Evolutionary conservation across 2,113 vertebrate species (phyloP).

Genomic region (Formicarius rufipectus): DNA sequence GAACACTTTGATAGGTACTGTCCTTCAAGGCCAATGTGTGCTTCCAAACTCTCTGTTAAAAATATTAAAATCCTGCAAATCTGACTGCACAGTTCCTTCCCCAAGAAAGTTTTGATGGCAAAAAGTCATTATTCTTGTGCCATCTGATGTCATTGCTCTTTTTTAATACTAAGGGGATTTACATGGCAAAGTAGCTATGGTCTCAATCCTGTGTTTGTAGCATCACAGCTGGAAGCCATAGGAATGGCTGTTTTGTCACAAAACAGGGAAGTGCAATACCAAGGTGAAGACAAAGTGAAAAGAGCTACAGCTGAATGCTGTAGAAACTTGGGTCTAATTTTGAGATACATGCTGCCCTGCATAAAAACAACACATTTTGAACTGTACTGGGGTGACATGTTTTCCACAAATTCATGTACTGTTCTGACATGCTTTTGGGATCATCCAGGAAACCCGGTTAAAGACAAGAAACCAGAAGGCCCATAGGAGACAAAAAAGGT

Average conservation of each 20-base stretch:
- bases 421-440: neutral
- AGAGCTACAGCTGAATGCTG: neutral
- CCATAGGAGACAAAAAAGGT: neutral
- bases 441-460: neutral
- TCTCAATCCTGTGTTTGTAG: neutral
- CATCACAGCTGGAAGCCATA: neutral
- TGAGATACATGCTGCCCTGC: neutral
- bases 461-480: neutral
- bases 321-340: neutral
- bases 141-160: neutral
- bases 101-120: neutral
- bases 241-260: neutral
- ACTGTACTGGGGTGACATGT: neutral
- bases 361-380: neutral
- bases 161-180: neutral
- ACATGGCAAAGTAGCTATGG: rapidly evolving
- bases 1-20: neutral
- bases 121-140: neutral
- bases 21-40: neutral
- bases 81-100: rapidly evolving
- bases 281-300: neutral
- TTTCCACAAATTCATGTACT: neutral
- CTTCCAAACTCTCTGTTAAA: neutral
- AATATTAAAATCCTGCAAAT: neutral
- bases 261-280: neutral